A percentile compares a stretch with the other conserved stretches of the same genome.
phyloP scores from a whole-genome alignment of 1,140 invertebrate species.

The Lordiphosa stackelbergi region DNA sequence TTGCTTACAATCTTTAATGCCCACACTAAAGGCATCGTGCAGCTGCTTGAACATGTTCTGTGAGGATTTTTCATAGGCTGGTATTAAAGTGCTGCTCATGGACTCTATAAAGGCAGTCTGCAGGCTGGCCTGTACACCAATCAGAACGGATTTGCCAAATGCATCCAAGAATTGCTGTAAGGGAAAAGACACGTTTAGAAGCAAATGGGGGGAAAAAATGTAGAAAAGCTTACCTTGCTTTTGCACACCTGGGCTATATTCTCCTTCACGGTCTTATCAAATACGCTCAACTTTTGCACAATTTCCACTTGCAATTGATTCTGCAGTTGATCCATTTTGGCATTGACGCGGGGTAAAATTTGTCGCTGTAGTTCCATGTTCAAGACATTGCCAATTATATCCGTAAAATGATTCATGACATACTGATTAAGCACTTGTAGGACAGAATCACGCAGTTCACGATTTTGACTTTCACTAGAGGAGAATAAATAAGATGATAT shows the following conservation, averaged over 20 bases:
- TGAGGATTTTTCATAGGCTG: slow-evolving; percentile 90
- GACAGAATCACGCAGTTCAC: slow-evolving; percentile 78
- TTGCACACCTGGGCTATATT: slow-evolving; percentile 87
- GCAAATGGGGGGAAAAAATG: too few relatives aligned
- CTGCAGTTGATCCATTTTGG: slow-evolving; percentile 82
- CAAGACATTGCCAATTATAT: slow-evolving; percentile 77
- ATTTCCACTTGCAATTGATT: slow-evolving; percentile 84
- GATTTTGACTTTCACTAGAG: slow-evolving; percentile 66
- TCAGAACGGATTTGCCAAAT: slow-evolving; percentile 82
- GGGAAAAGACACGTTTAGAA: not conserved
- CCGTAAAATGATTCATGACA: slow-evolving; percentile 76
- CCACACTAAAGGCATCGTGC: slow-evolving; percentile 89
- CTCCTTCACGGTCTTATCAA: slow-evolving; percentile 86
- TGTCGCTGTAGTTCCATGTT: slow-evolving; percentile 77
- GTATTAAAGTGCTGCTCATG: slow-evolving; percentile 86
- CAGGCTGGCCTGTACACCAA: slow-evolving; percentile 78
- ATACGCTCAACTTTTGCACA: slow-evolving; percentile 83
- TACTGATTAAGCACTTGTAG: slow-evolving; percentile 74
- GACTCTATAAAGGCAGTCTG: slow-evolving; percentile 81
- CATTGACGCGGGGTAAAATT: slow-evolving; percentile 79
- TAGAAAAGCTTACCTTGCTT: slow-evolving; percentile 80
- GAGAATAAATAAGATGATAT: not conserved
- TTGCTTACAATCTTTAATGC: slow-evolving; percentile 91
- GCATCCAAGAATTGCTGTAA: slow-evolving; percentile 84
- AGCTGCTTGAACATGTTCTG: slow-evolving; percentile 92